phyloP scores from a whole-genome alignment of 2,797 vertebrate species.

The Falco novaeseelandiae region DNA sequence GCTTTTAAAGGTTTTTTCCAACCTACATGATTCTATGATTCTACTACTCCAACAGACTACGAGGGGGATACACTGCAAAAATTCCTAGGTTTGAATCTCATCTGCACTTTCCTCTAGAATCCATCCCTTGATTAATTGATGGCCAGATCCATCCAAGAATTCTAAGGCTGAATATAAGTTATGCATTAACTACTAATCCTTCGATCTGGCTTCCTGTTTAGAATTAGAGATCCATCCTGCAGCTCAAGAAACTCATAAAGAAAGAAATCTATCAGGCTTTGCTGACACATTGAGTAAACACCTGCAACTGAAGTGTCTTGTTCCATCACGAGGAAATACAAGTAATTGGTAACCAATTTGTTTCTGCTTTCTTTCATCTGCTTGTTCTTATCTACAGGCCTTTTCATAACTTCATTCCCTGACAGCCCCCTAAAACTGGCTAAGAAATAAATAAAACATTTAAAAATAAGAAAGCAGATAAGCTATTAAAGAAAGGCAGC shows the following conservation, averaged over 20 bases:
- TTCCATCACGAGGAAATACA: conserved; percentile 54
- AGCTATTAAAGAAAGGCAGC: conserved; percentile 4
- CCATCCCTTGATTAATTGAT: background rate
- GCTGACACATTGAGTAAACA: conserved; percentile 49
- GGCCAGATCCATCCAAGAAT: conserved; percentile 21
- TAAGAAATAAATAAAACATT: conserved; percentile 62
- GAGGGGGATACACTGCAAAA: background rate
- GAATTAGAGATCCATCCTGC: conserved; percentile 18
- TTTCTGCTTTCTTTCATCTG: conserved; percentile 53
- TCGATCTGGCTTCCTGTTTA: conserved; percentile 43
- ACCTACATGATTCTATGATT: no score
- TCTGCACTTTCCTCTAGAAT: background rate
- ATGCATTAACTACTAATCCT: conserved; percentile 54
- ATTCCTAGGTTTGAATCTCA: background rate
- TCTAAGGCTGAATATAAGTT: conserved; percentile 28
- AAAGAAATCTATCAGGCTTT: conserved; percentile 16
- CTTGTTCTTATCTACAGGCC: background rate
- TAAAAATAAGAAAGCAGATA: conserved; percentile 44
- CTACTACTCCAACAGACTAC: background rate
- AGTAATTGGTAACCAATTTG: conserved; percentile 55
- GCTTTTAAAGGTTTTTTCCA: no score
- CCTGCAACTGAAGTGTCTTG: conserved; percentile 30
- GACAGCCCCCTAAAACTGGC: conserved; percentile 24
- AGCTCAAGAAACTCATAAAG: conserved; percentile 42
- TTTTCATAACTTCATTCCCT: conserved; percentile 31